These are phyloP conservation scores for Hippopotamus amphibius DNA, from an alignment of 2,113 vertebrate genomes.

Conservation along the genomic window DNA sequence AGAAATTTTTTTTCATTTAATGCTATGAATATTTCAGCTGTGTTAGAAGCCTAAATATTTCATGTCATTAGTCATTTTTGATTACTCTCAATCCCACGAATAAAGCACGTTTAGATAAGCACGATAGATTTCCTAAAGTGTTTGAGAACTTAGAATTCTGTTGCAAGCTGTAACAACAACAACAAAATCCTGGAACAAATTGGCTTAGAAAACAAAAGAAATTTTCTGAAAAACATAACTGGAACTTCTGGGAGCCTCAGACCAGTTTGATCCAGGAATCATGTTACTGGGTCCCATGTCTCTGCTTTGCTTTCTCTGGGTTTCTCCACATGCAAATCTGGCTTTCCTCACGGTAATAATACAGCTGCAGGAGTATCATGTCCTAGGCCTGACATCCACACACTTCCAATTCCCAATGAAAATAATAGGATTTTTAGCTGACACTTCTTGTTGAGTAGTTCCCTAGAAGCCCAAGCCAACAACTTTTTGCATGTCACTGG, in stretches of 20 bases:
- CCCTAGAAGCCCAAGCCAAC: not conserved
- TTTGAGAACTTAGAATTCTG: constrained; percentile 23
- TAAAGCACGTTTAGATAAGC: constrained; percentile 37
- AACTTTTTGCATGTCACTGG: not conserved
- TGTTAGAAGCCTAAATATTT: constrained; percentile 37
- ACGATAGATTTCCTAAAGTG: not conserved
- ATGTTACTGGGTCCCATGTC: not conserved
- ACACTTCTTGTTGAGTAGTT: not conserved
- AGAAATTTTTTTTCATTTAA: not conserved
- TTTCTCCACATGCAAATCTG: not conserved
- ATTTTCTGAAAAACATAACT: not conserved
- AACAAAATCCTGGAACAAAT: not conserved
- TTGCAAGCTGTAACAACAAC: constrained; percentile 15
- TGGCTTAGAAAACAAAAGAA: not conserved
- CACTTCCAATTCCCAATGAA: not conserved
- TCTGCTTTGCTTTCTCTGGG: not conserved
- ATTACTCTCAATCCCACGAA: not conserved
- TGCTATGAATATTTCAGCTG: not conserved
- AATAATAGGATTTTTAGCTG: not conserved
- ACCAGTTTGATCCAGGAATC: not conserved
- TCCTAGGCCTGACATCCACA: not conserved
- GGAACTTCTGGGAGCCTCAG: not conserved
- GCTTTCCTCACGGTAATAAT: not conserved
- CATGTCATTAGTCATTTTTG: constrained; percentile 26
- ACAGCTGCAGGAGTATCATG: not conserved